Evolutionary conservation across 2,797 vertebrate genomes (phyloP).

Genomic region (Acipenser transmontanus): DNA sequence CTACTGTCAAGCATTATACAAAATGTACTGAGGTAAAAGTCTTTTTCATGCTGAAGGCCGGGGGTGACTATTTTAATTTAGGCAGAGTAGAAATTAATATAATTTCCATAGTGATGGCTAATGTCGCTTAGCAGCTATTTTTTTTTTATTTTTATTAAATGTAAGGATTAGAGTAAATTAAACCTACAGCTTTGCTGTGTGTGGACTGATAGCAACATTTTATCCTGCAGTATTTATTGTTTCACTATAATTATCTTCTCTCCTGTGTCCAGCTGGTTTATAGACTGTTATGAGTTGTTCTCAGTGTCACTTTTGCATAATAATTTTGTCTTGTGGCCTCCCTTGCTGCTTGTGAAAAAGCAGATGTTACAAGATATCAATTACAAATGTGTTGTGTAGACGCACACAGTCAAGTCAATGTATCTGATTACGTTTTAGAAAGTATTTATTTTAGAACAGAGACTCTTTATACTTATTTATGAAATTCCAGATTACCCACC

Average conservation of each 20-base stretch:
- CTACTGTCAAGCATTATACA: too few species aligned
- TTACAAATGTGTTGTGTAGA: background rate
- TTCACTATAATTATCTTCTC: slow-evolving; percentile 2
- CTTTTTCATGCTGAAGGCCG: too few species aligned
- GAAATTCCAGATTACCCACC: background rate
- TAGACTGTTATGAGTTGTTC: background rate
- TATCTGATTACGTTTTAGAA: background rate
- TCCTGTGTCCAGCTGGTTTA: background rate
- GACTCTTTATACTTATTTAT: background rate
- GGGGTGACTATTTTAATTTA: background rate
- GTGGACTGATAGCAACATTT: slow-evolving; percentile 7
- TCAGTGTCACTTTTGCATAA: background rate
- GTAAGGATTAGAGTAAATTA: slow-evolving; percentile 3
- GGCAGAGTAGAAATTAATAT: background rate
- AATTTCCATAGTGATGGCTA: slow-evolving; percentile 7
- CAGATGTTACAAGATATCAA: background rate
- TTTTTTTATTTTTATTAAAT: slow-evolving; percentile 8
- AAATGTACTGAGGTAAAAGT: too few species aligned
- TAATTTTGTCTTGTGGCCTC: background rate
- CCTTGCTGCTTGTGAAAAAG: background rate
- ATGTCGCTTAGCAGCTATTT: slow-evolving; percentile 6
- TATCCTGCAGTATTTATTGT: slow-evolving; percentile 6
- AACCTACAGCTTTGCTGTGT: slow-evolving; percentile 1
- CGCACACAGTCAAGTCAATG: background rate
- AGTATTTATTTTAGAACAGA: background rate